phyloP scores from a whole-genome alignment of 2,797 vertebrate species.

The Rachycentron canadum region DNA sequence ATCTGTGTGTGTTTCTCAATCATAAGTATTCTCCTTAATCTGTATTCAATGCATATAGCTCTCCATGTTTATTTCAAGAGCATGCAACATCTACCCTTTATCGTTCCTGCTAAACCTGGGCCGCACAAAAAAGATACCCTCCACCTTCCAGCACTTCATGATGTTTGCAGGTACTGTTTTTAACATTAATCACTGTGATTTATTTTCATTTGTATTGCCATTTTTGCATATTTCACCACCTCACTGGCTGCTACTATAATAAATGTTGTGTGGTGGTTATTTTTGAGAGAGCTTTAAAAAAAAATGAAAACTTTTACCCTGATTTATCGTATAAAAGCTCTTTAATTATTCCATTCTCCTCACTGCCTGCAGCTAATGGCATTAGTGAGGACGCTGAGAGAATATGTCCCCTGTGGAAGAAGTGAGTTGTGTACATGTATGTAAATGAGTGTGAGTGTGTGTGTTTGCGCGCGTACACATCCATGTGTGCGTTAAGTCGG shows the following conservation, averaged over 20 bases:
- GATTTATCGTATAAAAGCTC: conserved; percentile 33
- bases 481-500: conserved; percentile 7
- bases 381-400: conserved; percentile 46
- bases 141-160: conserved; percentile 90
- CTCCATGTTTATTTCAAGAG: conserved; percentile 88
- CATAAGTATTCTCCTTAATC: conserved; percentile 81
- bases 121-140: conserved; percentile 86
- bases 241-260: not conserved
- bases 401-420: conserved; percentile 35
- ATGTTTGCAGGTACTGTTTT: conserved; percentile 88
- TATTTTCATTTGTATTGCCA: not conserved
- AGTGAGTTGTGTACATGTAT: not conserved
- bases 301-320: conserved; percentile 4
- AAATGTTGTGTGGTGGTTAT: not conserved
- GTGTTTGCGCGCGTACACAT: not conserved
- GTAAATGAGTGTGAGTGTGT: not conserved
- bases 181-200: not conserved
- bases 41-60: conserved; percentile 74
- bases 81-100: conserved; percentile 89
- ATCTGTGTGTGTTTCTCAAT: conserved; percentile 1
- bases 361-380: conserved; percentile 47
- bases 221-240: not conserved
- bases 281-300: conserved; percentile 26
- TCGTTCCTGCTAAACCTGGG: conserved; percentile 89
- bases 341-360: conserved; percentile 48